These are phyloP conservation scores for Drosophila ambigua DNA, from an alignment of 1,140 invertebrate species.

Conservation along the genomic window DNA sequence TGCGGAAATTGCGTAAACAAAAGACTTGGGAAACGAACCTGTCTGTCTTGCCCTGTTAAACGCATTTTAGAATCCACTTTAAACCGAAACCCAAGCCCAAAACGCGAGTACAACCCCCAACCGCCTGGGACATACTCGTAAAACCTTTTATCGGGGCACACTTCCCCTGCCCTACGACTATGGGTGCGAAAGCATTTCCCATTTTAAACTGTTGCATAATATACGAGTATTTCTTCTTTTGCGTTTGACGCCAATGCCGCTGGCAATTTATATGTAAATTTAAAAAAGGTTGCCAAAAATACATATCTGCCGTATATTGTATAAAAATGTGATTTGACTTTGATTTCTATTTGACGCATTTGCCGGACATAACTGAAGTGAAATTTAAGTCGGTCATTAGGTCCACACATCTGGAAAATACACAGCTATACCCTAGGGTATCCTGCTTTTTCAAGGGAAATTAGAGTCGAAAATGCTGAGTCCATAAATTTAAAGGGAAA, in stretches of 20 bases:
- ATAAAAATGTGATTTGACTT: constrained; percentile 29
- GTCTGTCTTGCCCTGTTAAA: constrained; percentile 32
- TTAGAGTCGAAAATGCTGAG: too few species aligned
- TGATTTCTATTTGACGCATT: constrained; percentile 34
- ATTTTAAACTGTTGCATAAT: constrained; percentile 40
- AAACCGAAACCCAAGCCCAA: not conserved
- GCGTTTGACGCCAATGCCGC: constrained; percentile 5
- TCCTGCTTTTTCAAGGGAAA: not conserved
- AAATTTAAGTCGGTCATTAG: constrained; percentile 11
- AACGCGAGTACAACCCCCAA: not conserved
- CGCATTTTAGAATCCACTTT: constrained; percentile 63
- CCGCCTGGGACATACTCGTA: constrained; percentile 28
- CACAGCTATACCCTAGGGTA: not conserved
- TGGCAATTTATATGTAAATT: constrained; percentile 65
- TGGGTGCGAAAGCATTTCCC: constrained; percentile 57
- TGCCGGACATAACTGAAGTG: constrained; percentile 14
- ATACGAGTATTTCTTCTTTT: constrained; percentile 20
- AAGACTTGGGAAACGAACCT: constrained; percentile 74
- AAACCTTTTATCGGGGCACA: constrained; percentile 48
- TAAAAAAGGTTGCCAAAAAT: constrained; percentile 38
- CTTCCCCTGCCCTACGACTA: not conserved
- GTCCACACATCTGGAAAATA: not conserved
- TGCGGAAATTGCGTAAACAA: constrained; percentile 73
- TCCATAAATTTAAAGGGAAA: too few species aligned
- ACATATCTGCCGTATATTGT: constrained; percentile 38